These are phyloP conservation scores for Eurytoma adleriae DNA, from an alignment of 2,888 invertebrate genomes.

Conservation along the genomic window DNA sequence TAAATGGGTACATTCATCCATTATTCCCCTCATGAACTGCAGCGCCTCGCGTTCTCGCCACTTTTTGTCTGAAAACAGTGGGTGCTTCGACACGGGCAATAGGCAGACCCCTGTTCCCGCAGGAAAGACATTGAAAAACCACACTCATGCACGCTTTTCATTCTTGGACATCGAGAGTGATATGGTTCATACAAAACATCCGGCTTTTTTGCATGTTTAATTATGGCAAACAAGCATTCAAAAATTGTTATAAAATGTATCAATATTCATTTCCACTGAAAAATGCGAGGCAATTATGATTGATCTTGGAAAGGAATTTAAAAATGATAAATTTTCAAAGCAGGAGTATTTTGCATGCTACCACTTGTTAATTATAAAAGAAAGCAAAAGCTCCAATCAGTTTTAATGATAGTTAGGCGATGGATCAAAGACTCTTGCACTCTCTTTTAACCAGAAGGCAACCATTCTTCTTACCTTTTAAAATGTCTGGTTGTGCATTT, in stretches of 20 bases:
- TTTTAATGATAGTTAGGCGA: slow-evolving; percentile 1
- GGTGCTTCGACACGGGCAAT: slow-evolving; percentile 70
- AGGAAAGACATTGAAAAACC: slow-evolving; percentile 37
- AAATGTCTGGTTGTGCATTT: slow-evolving; percentile 63
- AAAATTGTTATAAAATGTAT: slow-evolving; percentile 1
- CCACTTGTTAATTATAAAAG: background rate
- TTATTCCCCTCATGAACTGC: slow-evolving; percentile 97
- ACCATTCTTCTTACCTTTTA: slow-evolving; percentile 65
- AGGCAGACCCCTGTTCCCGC: slow-evolving; percentile 68
- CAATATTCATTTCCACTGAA: background rate
- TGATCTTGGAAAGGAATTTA: too few relatives aligned
- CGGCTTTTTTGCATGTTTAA: background rate
- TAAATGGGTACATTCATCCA: slow-evolving; percentile 99
- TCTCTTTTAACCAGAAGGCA: background rate
- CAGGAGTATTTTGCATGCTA: slow-evolving; percentile 18
- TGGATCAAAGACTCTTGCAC: slow-evolving; percentile 13
- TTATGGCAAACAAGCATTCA: background rate
- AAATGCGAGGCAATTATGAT: too few relatives aligned
- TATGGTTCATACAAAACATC: background rate
- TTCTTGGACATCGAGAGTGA: slow-evolving; percentile 25
- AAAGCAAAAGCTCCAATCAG: slow-evolving; percentile 10
- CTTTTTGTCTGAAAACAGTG: slow-evolving; percentile 74
- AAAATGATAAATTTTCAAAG: background rate
- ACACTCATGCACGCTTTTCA: slow-evolving; percentile 23
- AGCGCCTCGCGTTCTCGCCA: slow-evolving; percentile 88